Percentiles rank a stretch among this genome's conserved stretches.
Conservation (phyloP, 2,113 vertebrate genomes). For the Cisticola juncidis region DNA sequence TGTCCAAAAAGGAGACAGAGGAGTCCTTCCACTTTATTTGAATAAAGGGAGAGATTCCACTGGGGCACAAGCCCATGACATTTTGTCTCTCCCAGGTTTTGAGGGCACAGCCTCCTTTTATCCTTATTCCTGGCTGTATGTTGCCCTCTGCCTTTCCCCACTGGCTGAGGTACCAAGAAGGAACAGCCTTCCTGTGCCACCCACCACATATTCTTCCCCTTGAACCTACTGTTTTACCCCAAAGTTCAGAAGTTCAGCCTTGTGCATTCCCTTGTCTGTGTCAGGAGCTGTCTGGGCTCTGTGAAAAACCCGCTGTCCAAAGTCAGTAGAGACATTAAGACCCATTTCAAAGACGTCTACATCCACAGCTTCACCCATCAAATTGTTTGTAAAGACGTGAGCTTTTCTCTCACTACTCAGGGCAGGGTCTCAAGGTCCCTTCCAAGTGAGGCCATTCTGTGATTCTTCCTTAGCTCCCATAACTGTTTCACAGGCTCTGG, state of each 20-base stretch:
- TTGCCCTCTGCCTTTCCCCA: neutral
- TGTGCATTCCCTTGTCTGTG: neutral
- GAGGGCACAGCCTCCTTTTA: neutral
- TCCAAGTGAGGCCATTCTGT: neutral
- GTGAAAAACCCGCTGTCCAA: neutral
- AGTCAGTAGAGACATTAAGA: fast-evolving
- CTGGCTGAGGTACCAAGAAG: neutral
- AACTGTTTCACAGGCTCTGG: fast-evolving
- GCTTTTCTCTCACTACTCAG: neutral
- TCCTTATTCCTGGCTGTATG: neutral
- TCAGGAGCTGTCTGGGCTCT: neutral
- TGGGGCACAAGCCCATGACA: fast-evolving
- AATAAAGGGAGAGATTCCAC: no score
- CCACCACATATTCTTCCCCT: no score
- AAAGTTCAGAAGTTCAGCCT: fast-evolving
- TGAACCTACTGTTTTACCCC: neutral
- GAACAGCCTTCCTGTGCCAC: fast-evolving
- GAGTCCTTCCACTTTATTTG: neutral
- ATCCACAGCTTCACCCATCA: neutral
- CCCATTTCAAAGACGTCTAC: neutral
- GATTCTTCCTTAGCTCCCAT: fast-evolving
- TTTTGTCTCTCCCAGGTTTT: neutral
- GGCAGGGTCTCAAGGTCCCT: no score
- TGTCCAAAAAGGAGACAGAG: neutral
- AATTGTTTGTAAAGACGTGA: neutral